A percentile compares a stretch with the other conserved stretches of the same genome.
These are phyloP conservation scores for Apostichopus parvimensis DNA, from an alignment of 35 echinoderm and acorn worm genomes.

Conservation along the genomic window DNA sequence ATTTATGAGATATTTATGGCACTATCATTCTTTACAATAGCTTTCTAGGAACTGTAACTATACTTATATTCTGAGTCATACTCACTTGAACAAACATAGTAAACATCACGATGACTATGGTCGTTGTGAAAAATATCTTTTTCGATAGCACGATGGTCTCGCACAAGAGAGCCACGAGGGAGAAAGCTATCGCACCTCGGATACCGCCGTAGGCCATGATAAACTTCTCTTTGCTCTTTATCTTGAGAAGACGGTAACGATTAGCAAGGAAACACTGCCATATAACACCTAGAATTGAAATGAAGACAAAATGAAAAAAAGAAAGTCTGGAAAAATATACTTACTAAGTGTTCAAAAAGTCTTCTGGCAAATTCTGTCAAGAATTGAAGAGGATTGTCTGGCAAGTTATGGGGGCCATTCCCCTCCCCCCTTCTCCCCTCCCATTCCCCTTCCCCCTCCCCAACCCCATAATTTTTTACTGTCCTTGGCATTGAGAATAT, in stretches of 20 bases:
- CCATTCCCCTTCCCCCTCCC: no score
- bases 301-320: constrained; percentile 2
- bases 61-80: no score
- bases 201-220: constrained; percentile 98
- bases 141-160: constrained; percentile 47
- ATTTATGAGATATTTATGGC: no score
- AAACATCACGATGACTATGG: constrained; percentile 90
- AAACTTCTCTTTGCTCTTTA: constrained; percentile 85
- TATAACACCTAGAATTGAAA: constrained; percentile 67
- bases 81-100: constrained; percentile 97
- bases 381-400: no score
- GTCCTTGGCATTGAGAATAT: no score
- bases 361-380: no score
- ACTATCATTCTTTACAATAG: no score
- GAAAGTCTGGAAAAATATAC: neutral
- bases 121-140: constrained; percentile 80
- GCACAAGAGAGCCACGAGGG: constrained; percentile 84
- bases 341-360: neutral
- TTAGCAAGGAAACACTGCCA: constrained; percentile 75
- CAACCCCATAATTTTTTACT: no score
- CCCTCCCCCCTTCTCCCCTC: no score
- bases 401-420: no score
- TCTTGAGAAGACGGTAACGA: constrained; percentile 68
- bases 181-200: constrained; percentile 98
- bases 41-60: no score